A percentile compares a stretch with the other conserved stretches of the same genome.
These are phyloP conservation scores for Ophion obscuratus DNA, from an alignment of 2,888 invertebrate species.

Conservation along the genomic window DNA sequence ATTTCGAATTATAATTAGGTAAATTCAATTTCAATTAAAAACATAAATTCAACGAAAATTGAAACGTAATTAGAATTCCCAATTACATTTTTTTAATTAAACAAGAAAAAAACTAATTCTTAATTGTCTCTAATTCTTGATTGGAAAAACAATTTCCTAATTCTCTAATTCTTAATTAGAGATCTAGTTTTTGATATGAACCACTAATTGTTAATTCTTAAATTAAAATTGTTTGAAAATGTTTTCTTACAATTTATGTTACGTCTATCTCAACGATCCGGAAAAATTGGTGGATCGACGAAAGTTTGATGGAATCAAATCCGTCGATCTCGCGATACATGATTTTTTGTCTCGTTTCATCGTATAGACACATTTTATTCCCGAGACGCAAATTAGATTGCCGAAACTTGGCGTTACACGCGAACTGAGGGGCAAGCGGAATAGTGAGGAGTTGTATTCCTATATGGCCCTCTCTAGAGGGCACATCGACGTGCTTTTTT, in stretches of 20 bases:
- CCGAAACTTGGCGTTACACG: slow-evolving; percentile 68
- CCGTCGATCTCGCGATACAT: neutral
- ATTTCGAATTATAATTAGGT: no score
- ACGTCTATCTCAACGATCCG: neutral
- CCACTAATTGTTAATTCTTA: neutral
- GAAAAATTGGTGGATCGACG: neutral
- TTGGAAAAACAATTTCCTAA: no score
- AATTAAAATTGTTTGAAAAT: neutral
- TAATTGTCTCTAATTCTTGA: no score
- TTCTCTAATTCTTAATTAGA: no score
- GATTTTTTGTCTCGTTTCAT: slow-evolving; percentile 10
- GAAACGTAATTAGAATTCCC: no score
- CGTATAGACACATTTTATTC: slow-evolving; percentile 39
- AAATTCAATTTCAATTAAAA: no score
- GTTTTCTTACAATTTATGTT: neutral
- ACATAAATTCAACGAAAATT: no score
- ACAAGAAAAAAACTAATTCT: no score
- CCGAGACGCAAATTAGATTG: slow-evolving; percentile 75
- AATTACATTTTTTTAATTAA: no score
- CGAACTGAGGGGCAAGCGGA: slow-evolving; percentile 13
- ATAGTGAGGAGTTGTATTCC: slow-evolving; percentile 6
- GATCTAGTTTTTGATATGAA: neutral
- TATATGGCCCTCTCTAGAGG: slow-evolving; percentile 34
- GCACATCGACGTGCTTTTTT: slow-evolving; percentile 73
- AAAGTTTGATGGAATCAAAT: neutral